Evolutionary conservation across 2,888 invertebrate genomes (phyloP), one percentile per base, ranked within the genome.

Genomic region (Pammene aurita): DNA sequence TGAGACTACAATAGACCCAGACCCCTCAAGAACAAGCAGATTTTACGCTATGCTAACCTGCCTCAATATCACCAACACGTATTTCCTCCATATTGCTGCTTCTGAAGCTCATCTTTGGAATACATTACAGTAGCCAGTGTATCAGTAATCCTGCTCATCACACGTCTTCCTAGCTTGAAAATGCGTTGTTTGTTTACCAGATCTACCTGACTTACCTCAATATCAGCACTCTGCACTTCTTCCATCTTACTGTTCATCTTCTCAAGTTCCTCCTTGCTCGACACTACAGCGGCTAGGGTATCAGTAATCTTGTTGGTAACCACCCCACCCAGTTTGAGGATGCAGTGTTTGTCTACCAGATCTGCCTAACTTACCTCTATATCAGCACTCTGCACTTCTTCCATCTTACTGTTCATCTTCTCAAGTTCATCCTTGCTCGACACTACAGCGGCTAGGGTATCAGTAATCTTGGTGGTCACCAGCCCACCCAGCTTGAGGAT

Each of bases 401-500:
- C 79, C 86, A 98, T 96, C 72, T 94, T 94, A 18, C 88, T 89
- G 2, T 89, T 87, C 92, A 94, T 95, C 77, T 94, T 96, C 26
- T 95, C 94, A 0, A 98, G 89, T 71, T 96, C 96, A 10, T 90
- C 93, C 80, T 89, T 80, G 2, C 94, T 95, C 1, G 97, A 95
- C 72, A 98, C 95, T 5, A 97, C 94, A 7, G 97, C 97, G 44
- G 96, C 95, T 0, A 95, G 86, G 18, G 94, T 93, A 41, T 94
- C 93, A 5, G 94, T 90, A 57, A 97, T 90, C 82, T 95, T 96
- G 4, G 91, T 90, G 0, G 93, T 92, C 0, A 96, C 94, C 72
- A 94, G 94, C 0, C 98, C 98, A 0, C 98, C 98, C 63, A 97
- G 84, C 71, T 94, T 94, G 26, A 93, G 81, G 52, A 99, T 95